Conservation (phyloP, 2,888 invertebrate genomes). For the Stenoptilia bipunctidactyla region DNA sequence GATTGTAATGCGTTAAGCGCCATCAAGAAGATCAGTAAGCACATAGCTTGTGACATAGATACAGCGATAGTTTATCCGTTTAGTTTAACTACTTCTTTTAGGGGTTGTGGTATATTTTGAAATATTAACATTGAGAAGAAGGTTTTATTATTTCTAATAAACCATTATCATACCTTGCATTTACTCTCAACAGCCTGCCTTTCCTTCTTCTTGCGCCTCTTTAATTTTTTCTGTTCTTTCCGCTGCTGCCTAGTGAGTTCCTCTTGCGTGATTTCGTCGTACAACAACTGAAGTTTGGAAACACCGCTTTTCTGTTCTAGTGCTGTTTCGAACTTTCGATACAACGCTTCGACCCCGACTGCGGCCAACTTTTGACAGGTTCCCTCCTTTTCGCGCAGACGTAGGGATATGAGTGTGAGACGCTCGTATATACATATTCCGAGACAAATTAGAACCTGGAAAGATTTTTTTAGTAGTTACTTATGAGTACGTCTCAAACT, state of each 20-base stretch:
- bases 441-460: slow-evolving; percentile 87
- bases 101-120: no score
- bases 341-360: slow-evolving; percentile 87
- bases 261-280: slow-evolving; percentile 89
- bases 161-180: slow-evolving; percentile 39
- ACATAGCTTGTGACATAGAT: no score
- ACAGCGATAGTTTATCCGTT: no score
- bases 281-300: slow-evolving; percentile 88
- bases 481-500: no score
- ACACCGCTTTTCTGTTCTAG: slow-evolving; percentile 91
- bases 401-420: slow-evolving; percentile 87
- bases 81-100: not conserved
- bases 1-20: no score
- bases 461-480: no score
- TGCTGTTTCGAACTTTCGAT: slow-evolving; percentile 90
- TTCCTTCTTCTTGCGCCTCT: slow-evolving; percentile 80
- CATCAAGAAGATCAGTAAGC: no score
- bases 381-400: slow-evolving; percentile 90
- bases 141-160: not conserved
- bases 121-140: no score
- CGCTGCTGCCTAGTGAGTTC: slow-evolving; percentile 87
- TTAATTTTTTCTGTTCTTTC: slow-evolving; percentile 88
- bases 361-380: slow-evolving; percentile 95
- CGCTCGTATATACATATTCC: slow-evolving; percentile 94
- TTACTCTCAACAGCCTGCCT: slow-evolving; percentile 52